Evolutionary conservation across 2,797 vertebrate species (phyloP).

Genomic region (Lepus townsendii): DNA sequence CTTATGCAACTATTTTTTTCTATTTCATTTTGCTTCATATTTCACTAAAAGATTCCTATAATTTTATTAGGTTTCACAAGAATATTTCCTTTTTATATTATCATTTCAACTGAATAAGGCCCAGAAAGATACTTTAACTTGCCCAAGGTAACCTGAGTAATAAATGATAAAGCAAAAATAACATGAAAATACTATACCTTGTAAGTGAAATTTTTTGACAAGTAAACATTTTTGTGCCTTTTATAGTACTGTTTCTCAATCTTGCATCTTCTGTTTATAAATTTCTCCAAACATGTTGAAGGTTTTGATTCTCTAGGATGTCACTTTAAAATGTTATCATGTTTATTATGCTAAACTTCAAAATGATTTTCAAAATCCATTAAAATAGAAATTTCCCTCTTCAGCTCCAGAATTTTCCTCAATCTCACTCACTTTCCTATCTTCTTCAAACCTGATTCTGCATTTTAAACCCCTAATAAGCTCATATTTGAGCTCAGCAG

Average conservation of each 20-base stretch:
- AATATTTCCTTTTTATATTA: constrained; percentile 23
- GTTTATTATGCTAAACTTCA: constrained; percentile 31
- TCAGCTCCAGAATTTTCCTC: constrained; percentile 16
- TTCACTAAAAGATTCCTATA: constrained; percentile 4
- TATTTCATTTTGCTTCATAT: not conserved
- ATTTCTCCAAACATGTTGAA: not conserved
- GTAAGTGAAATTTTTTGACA: not conserved
- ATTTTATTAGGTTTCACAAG: not conserved
- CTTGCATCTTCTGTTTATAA: constrained; percentile 18
- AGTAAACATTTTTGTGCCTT: not conserved
- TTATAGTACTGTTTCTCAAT: constrained; percentile 18
- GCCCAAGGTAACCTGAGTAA: not conserved
- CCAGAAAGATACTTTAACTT: not conserved
- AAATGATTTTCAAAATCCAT: constrained; percentile 49
- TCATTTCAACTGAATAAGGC: constrained; percentile 26
- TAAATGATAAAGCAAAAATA: constrained; percentile 10
- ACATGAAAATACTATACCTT: not conserved
- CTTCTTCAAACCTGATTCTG: not conserved
- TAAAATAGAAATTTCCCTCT: constrained; percentile 42
- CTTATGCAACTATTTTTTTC: not conserved
- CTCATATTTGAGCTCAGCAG: not conserved
- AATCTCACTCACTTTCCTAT: not conserved
- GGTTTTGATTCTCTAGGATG: not conserved
- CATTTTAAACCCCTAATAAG: not conserved
- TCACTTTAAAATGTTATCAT: constrained; percentile 2